phyloP scores from a whole-genome alignment of 2,113 vertebrate genomes.

The Panurus biarmicus region DNA sequence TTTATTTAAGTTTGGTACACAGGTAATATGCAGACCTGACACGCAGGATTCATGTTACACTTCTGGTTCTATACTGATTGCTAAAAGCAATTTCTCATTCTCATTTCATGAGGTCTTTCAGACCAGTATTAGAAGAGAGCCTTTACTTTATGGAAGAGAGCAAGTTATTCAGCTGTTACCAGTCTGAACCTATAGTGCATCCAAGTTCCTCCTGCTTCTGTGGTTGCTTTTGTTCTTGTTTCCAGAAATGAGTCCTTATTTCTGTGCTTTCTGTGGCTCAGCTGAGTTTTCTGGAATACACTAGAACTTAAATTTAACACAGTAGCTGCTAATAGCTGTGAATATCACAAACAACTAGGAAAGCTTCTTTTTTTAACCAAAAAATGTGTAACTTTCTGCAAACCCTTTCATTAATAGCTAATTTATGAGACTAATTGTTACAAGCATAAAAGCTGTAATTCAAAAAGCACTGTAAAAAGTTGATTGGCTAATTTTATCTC shows the following conservation, averaged over 20 bases:
- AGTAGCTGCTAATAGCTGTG: not conserved
- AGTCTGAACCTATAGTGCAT: not conserved
- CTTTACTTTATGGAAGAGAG: not conserved
- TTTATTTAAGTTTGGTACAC: not conserved
- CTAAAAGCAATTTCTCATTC: not conserved
- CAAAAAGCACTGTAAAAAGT: not conserved
- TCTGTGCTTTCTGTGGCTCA: not conserved
- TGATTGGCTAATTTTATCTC: not conserved
- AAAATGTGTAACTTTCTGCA: not conserved
- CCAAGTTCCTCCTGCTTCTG: not conserved
- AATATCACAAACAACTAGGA: not conserved
- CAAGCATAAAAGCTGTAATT: not conserved
- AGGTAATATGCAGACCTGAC: not conserved
- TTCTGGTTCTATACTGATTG: not conserved
- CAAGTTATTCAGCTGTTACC: not conserved
- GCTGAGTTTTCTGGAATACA: not conserved
- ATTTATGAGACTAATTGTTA: not conserved
- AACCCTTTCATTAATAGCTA: not conserved
- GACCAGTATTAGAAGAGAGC: not conserved
- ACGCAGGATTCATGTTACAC: fast-evolving
- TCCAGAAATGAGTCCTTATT: not conserved
- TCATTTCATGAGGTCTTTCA: not conserved
- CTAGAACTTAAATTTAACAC: not conserved
- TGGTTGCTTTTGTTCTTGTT: not conserved
- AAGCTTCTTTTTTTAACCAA: not conserved